Base-by-base conservation (phyloP, 2,797 vertebrate species). In the Oreochromis mossambicus region DNA sequence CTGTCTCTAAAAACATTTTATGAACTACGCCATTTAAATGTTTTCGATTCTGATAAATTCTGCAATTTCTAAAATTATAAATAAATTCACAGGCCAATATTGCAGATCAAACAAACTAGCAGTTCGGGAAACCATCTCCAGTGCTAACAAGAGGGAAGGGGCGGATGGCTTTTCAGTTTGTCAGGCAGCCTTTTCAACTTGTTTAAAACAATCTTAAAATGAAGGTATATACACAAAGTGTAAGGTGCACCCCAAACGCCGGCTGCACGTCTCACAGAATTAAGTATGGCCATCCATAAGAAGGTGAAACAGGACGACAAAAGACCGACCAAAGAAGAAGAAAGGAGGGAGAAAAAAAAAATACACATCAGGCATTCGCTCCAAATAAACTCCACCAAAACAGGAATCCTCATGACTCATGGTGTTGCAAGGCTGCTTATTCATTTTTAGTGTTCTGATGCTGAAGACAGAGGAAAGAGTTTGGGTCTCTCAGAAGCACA, bases 101-200 rank as follows among this genome's bases (percentile, higher is more conserved):
- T 90, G 91, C 91, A 90, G 92, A 92, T 85, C 84, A 83, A 92
- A 94, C 89, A 87, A 90, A 89, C 88, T 85, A 90, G 87, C 88
- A 87, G 89, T 87, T 83, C 78, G 87, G 81, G 84, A 91, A 91
- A 88, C 24, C 3, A 75, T 89, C 86, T 94, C 94, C 95, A 95
- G 95, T 95, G 94, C 89, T 87, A 93, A 94, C 91, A 68, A 92
- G 89, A 92, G 70, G 88, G 76, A 80, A 41, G 41, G 26, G 78
- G 81, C 83, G 32, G 70, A 81, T 61, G 77, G 78, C 77, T 87
- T 89, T 92, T 86, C 78, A 86, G 83, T 97, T 96, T 95, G 97
- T 97, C 96, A 97, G 96, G 94, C 97, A 97, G 97, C 97, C 97
- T 96, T 96, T 97, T 94, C 89, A 97, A 96, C 96, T 97, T 89